phyloP scores from a whole-genome alignment of 2,113 vertebrate species.

The Suncus etruscus region DNA sequence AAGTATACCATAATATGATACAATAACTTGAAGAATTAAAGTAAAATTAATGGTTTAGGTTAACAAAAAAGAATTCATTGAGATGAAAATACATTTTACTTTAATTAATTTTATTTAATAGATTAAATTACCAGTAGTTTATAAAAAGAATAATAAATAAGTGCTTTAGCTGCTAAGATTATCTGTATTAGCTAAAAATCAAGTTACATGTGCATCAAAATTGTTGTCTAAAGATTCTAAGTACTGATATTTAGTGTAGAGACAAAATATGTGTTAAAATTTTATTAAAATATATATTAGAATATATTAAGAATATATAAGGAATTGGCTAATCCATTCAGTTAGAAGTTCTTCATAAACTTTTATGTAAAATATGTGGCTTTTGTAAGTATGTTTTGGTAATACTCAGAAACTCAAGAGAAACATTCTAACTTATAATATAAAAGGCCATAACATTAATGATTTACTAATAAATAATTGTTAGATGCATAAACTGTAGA shows the following conservation, averaged over 20 bases:
- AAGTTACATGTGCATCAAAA: constrained; percentile 49
- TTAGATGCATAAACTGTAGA: not conserved
- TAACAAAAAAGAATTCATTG: constrained; percentile 48
- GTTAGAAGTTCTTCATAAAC: not conserved
- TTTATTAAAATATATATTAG: not conserved
- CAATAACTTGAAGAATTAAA: constrained; percentile 12
- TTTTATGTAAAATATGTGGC: constrained; percentile 2
- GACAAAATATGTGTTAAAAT: not conserved
- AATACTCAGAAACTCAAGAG: constrained; percentile 17
- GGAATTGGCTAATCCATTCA: constrained; percentile 34
- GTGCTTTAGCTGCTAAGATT: constrained; percentile 1
- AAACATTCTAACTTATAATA: constrained; percentile 30
- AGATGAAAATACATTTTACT: constrained; percentile 50
- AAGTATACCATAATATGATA: constrained; percentile 33
- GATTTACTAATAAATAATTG: not conserved
- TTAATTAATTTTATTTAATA: constrained; percentile 58
- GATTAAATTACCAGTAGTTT: constrained; percentile 16
- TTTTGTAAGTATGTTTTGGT: not conserved
- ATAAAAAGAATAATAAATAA: not conserved
- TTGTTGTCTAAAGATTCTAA: constrained; percentile 14
- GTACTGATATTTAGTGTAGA: not conserved
- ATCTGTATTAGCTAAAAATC: constrained; percentile 33
- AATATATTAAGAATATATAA: not conserved
- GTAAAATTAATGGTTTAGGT: constrained; percentile 30
- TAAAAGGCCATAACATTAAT: not conserved